Conservation (phyloP, 2,888 invertebrate species). For the Dolichomitus sp. region DNA sequence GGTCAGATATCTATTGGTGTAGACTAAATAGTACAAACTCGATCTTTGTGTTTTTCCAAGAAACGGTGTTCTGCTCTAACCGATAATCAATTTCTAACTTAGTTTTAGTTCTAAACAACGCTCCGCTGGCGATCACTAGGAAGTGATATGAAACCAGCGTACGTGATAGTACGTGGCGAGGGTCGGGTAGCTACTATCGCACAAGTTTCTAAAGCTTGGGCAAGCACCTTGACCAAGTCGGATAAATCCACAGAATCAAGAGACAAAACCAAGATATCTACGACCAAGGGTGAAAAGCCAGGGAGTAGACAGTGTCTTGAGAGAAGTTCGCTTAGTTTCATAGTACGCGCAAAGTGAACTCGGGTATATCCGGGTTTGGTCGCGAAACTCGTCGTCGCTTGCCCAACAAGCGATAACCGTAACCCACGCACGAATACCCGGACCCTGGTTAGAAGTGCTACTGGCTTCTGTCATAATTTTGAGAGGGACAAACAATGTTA, state of each 20-base stretch:
- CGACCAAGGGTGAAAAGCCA: constrained; percentile 19
- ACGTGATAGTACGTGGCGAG: neutral
- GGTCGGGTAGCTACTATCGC: constrained; percentile 30
- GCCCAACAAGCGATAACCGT: constrained; percentile 44
- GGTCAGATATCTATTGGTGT: neutral
- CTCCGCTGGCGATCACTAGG: neutral
- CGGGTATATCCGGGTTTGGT: constrained; percentile 10
- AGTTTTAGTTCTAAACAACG: neutral
- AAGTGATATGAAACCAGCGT: neutral
- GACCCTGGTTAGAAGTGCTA: constrained; percentile 8
- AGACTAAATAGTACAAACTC: neutral
- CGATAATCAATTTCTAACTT: constrained; percentile 4
- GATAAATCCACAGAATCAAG: constrained; percentile 55
- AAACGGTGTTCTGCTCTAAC: neutral
- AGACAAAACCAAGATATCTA: constrained; percentile 45
- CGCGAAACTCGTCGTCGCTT: constrained; percentile 41
- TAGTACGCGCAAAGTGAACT: neutral
- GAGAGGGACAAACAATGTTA: constrained; percentile 38
- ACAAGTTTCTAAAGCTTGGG: constrained; percentile 34
- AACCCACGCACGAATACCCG: constrained; percentile 26
- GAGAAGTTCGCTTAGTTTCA: constrained; percentile 35
- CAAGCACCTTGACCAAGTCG: constrained; percentile 51
- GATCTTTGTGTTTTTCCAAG: neutral
- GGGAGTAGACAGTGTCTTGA: constrained; percentile 9
- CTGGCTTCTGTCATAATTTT: constrained; percentile 38